Evolutionary conservation across 2,797 vertebrate genomes (phyloP), one percentile per base, ranked within the genome.

Genomic region (Myotis daubentonii): DNA sequence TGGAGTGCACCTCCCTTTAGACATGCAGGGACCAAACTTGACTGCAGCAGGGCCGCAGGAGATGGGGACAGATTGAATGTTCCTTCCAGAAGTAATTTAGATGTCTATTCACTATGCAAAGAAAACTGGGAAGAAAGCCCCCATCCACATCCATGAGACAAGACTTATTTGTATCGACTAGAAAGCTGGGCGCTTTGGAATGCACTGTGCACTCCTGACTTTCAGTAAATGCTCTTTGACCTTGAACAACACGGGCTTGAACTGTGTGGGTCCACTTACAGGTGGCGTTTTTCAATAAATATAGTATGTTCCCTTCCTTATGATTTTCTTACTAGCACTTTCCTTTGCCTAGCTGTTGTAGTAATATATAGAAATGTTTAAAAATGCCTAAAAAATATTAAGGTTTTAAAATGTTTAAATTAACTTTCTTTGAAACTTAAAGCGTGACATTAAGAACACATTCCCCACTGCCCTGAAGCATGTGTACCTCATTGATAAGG

Each of bases 21-120:
- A 94, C 93, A 97, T 94, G 95, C 81, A 88, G 53, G 94, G 97
- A 96, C 78, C 60, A 95, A 98, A 97, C 95, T 96, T 97, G 93
- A 97, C 96, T 97, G 93, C 87, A 81, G 93, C 97, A 96, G 95
- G 96, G 96, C 95, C 97, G 93, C 91, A 97, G 97, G 96, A 97
- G 97, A 97, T 95, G 0, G 68, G 96, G 94, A 91, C 68, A 94
- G 94, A 84, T 95, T 89, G 91, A 95, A 97, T 60, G 55, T 87
- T 97, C 66, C 74, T 71, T 97, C 66, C 75, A 89, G 96, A 97
- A 97, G 96, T 93, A 97, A 97, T 30, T 96, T 91, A 89, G 96
- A 94, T 95, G 87, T 95, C 96, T 82, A 65, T 17, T 70, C 38
- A 62, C 28, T 88, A 47, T 22, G 49, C 70, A 78, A 92, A 84